Base-by-base conservation (phyloP, 2,113 vertebrate genomes). In the Excalfactoria chinensis region DNA sequence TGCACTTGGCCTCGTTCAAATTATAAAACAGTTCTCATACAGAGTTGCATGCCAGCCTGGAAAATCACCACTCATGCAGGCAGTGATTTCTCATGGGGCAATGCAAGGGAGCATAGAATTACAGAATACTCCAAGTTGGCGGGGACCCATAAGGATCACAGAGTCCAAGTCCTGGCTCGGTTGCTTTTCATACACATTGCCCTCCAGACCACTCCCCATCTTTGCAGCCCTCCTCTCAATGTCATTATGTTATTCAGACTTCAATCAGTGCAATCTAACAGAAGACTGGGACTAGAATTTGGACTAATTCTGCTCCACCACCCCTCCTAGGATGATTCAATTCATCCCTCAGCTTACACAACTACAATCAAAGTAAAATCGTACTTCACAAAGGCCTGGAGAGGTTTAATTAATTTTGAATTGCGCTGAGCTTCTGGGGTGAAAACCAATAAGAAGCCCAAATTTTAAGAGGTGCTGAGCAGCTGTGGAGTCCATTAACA, bases 221-320 rank as follows among this genome's bases (percentile, higher is more conserved):
- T 32, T 11, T 32, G 55, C 11, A 32, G 30, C 55, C 55, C 28
- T 56, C 55, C 55, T 56, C 32, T 56, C 30, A 30, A 74, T 5
- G 18, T 10, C 8, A 7, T 7, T 20, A n/a, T 1, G 5, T 35
- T 35, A 70, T 21, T 30, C 64, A 41, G 35, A 26, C 35, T 14
- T 35, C 21, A 53, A 40, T 2, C 55, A 60, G 11, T 1, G 7
- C 1, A 0, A 53, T n/a, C 13, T 15, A n/a, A 58, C 11, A 20
- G 0, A 20, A 53, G 25, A 11, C 7, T 21, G 19, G 16, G 37
- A 37, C 22, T 15, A 13, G 30, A 63, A 79, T 72, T 32, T 19
- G 28, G 34, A 32, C 37, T 11, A 13, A 8, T n/a, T 73, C 72
- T 68, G 51, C 51, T 79, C n/a, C 25, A 19, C 4, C 3, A 0